These are phyloP conservation scores for Amyelois transitella DNA, from an alignment of 1,140 invertebrate genomes.

Conservation along the genomic window DNA sequence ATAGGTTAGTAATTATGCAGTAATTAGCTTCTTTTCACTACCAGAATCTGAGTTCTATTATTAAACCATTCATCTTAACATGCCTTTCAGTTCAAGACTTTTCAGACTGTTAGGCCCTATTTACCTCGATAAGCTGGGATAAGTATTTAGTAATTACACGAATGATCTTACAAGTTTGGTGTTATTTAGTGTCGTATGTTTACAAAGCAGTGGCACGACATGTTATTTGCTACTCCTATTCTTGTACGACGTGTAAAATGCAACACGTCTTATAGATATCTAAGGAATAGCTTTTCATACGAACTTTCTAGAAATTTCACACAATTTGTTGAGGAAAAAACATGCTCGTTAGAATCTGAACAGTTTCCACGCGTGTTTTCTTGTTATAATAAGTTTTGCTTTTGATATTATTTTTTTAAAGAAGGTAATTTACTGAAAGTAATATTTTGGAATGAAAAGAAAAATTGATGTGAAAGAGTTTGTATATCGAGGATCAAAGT, in stretches of 20 bases:
- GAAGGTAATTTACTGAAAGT: no score
- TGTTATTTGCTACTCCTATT: conserved; percentile 30
- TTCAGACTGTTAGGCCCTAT: no score
- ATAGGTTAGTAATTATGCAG: no score
- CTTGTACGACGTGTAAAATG: conserved; percentile 31
- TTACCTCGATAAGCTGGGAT: no score
- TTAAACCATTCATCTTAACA: no score
- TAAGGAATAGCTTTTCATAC: conserved; percentile 12
- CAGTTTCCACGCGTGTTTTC: neutral
- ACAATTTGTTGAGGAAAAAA: neutral
- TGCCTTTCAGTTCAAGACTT: no score
- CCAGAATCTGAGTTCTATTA: no score
- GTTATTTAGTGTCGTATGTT: conserved; percentile 15
- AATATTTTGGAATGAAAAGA: no score
- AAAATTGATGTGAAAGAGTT: no score
- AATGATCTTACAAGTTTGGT: neutral
- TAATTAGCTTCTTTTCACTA: no score
- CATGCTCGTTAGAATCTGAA: neutral
- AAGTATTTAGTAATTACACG: no score
- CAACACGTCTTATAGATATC: conserved; percentile 10
- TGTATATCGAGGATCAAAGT: no score
- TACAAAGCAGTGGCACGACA: conserved; percentile 11
- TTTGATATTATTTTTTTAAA: neutral
- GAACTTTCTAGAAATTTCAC: neutral
- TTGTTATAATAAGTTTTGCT: neutral